Evolutionary conservation across 1,140 invertebrate genomes (phyloP), one percentile per base, ranked within the genome.

Genomic region (Vanessa tameamea): DNA sequence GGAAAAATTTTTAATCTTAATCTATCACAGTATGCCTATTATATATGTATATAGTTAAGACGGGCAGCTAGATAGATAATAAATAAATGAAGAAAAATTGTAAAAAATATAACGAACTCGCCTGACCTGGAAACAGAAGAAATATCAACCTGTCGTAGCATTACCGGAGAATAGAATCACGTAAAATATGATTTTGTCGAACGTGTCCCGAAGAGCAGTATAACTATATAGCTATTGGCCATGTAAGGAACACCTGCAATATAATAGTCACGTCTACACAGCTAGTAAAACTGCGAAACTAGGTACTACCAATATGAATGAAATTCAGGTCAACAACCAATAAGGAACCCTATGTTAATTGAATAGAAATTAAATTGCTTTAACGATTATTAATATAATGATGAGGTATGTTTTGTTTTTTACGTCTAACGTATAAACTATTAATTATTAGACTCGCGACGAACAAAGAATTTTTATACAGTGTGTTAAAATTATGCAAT

Each of bases 141-240:
- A 75, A 80, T 70, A 73, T 61, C 76, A 75, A 72, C 72, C 64
- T 50, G 66, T 59, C 64, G 16, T 59, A 61, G 71, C 75, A 74
- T 82, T 72, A 77, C 77, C 61, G 69, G 69, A 83, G 78, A 85
- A 85, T 83, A 75, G 84, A 84, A 87, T 86, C 87, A 88, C 87
- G 87, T 88, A 88, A 87, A 88, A 88, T 88, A 88, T 88, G 83
- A 88, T 84, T 86, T 82, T 78, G 83, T 82, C 83, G 84, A 88
- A 87, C 87, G 84, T 86, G 87, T 82, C 74, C 69, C 75, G 67
- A 20, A 26, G 26, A 20, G 16, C 53, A 20, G 64, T 65, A 64
- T 23, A 69, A 23, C 68, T 50, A 69, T 61, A 69, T 15, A 64
- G 66, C 26, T 65, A 59, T 67, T n/a, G 61, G 47, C 55, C 75